Conservation (phyloP, 2,888 invertebrate genomes). For the Ophioninae sp. region DNA sequence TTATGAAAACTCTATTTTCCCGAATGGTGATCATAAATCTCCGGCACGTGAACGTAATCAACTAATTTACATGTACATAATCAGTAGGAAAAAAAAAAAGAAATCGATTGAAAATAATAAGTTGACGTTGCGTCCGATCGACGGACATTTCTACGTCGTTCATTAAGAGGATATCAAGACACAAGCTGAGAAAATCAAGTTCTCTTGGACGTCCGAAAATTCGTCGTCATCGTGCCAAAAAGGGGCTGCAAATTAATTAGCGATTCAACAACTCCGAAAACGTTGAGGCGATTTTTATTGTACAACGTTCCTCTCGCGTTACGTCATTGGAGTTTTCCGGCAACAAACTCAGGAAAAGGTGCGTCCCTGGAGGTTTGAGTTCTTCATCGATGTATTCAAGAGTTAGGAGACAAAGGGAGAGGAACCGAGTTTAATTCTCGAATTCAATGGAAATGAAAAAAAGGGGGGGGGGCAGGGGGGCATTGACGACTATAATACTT, state of each 20-base stretch:
- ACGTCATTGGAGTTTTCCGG: conserved; percentile 6
- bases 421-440: not conserved
- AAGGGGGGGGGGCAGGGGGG: no score
- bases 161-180: no score
- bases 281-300: conserved; percentile 11
- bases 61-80: no score
- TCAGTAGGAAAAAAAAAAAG: no score
- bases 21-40: no score
- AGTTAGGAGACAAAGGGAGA: not conserved
- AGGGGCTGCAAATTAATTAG: conserved; percentile 14
- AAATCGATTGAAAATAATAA: no score
- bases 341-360: not conserved
- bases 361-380: not conserved
- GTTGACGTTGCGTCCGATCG: no score
- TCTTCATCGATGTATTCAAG: not conserved
- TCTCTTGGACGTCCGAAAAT: not conserved
- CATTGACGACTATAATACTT: not conserved
- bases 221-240: conserved; percentile 17
- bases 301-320: not conserved
- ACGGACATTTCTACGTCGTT: no score
- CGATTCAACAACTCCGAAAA: conserved; percentile 11
- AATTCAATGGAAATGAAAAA: not conserved
- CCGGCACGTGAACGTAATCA: no score
- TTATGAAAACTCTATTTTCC: no score
- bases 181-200: not conserved